Evolutionary conservation across 2,888 invertebrate species (phyloP), one percentile per base, ranked within the genome.

Genomic region (Drepanosiphum platanoidis): DNA sequence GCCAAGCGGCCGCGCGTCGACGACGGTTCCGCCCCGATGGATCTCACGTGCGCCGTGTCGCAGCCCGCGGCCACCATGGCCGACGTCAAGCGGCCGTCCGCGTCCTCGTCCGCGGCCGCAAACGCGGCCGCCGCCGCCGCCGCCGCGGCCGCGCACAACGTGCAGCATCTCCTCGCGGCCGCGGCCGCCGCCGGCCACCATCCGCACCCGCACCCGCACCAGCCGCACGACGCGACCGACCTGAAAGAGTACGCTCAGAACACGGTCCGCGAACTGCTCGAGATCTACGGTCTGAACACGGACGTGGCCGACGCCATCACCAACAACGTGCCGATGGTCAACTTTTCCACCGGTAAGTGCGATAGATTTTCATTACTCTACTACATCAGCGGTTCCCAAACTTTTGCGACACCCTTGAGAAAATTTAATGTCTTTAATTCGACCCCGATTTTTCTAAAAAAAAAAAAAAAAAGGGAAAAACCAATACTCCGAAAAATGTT

Each of bases 191-290:
- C 86, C 36, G 30, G 64, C 27, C 78, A 71, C 77, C 77, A 64
- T 34, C 66, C 61, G 52, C 66, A 61, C 68, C 32, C 32, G n/a
- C 83, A n/a, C 36, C 27, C 2, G 34, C 82, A 78, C 22, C 86
- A 78, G n/a, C 88, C 83, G 8, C 84, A 84, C 77, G 84, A 84
- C 34, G 77, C 66, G 91, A 58, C 92, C 87, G 93, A 93, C 88
- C 91, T 95, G 90, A 92, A 94, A 88, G 94, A 94, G 88, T 95
- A 94, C 89, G 94, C 94, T 5, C 93, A 94, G 91, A 94, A 93
- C 88, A 95, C 95, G 15, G 94, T 95, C 94, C 93, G 94, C 88
- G 94, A 95, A 89, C 90, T 95, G 78, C 90, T 95, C 86, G 94
- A 94, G 42, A 94, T 95, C 88, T 95, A 95, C 89, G 95, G 95